phyloP scores from a whole-genome alignment of 2,797 vertebrate genomes.

The Sciurus carolinensis region DNA sequence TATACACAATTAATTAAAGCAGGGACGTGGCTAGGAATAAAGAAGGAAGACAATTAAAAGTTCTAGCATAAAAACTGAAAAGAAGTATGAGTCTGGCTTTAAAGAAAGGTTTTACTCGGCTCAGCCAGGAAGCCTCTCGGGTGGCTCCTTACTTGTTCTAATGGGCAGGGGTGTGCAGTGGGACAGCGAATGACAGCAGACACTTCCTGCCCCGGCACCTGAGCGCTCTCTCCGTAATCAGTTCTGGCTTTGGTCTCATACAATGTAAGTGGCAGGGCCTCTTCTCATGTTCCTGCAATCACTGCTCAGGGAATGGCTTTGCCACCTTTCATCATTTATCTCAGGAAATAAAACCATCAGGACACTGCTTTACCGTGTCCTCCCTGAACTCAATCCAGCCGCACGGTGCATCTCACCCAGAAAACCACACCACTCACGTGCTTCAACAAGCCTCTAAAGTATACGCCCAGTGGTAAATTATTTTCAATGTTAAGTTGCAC shows the following conservation, averaged over 20 bases:
- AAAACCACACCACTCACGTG: neutral
- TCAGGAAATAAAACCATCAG: constrained; percentile 62
- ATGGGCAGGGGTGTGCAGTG: too few relatives aligned
- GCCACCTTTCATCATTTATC: constrained; percentile 48
- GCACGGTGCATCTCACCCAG: neutral
- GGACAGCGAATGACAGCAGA: neutral
- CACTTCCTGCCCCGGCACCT: neutral
- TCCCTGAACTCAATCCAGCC: neutral
- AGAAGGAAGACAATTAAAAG: constrained; percentile 59
- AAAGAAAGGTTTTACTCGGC: constrained; percentile 16
- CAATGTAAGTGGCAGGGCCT: neutral
- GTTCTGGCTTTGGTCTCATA: constrained; percentile 43
- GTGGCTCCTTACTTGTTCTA: neutral
- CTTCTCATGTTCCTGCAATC: neutral
- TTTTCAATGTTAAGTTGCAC: constrained; percentile 34
- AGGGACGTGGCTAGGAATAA: constrained; percentile 35
- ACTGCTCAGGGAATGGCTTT: constrained; percentile 44
- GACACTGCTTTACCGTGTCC: neutral
- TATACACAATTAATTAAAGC: constrained; percentile 69
- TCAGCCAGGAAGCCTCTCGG: constrained; percentile 3
- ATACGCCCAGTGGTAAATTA: neutral
- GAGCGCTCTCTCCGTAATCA: neutral
- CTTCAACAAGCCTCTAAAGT: neutral
- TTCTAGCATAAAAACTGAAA: neutral
- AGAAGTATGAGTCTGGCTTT: neutral